Conservation (phyloP, 2,888 invertebrate genomes). For the Drosophila melanosoma region DNA sequence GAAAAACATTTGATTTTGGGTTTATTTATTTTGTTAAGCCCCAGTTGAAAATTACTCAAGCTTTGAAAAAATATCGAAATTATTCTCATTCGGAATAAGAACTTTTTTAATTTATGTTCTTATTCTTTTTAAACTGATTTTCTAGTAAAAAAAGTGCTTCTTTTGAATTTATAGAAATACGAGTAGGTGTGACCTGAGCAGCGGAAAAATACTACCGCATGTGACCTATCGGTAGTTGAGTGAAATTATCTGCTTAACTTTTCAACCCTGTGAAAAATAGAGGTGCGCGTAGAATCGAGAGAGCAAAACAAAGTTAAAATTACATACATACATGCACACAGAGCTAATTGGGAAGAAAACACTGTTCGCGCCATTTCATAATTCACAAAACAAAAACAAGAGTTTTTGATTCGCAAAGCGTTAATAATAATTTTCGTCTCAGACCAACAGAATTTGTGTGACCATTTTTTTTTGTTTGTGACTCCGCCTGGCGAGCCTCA, state of each 20-base stretch:
- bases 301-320: constrained; percentile 45
- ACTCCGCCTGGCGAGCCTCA: constrained; percentile 27
- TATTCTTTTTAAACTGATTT: neutral
- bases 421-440: constrained; percentile 4
- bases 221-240: constrained; percentile 18
- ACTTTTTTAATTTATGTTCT: neutral
- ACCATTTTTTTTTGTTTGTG: constrained; percentile 23
- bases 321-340: constrained; percentile 35
- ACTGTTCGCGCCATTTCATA: constrained; percentile 50
- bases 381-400: constrained; percentile 22
- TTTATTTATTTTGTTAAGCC: neutral
- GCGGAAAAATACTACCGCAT: neutral
- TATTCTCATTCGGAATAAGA: neutral
- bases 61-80: neutral
- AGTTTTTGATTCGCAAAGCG: neutral
- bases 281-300: constrained; percentile 31
- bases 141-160: neutral
- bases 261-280: constrained; percentile 83
- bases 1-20: neutral
- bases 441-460: neutral
- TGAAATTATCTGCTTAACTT: neutral
- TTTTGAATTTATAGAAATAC: neutral
- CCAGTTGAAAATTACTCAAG: neutral
- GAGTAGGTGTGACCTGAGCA: constrained; percentile 18
- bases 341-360: constrained; percentile 48